A percentile compares a stretch with the other conserved stretches of the same genome.
phyloP scores from a whole-genome alignment of 2,113 vertebrate species.

The Oryzias curvinotus region DNA sequence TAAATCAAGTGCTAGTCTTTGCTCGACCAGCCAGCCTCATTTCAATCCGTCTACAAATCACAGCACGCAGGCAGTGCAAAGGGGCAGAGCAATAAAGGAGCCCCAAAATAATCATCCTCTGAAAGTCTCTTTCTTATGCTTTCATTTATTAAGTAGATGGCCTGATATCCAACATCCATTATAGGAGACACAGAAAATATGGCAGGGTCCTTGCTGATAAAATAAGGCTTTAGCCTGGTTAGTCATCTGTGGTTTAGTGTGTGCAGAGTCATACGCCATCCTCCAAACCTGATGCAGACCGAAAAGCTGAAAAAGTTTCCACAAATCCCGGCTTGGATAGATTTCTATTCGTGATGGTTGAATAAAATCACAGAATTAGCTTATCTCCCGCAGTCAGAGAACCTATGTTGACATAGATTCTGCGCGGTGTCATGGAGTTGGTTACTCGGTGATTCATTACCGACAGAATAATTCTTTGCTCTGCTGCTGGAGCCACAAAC shows the following conservation, averaged over 20 bases:
- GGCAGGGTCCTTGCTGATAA: conserved; percentile 27
- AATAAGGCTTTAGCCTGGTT: conserved; percentile 17
- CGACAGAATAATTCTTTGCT: conserved; percentile 48
- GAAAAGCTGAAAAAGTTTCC: conserved; percentile 9
- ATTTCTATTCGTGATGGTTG: conserved; percentile 48
- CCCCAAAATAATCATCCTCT: conserved; percentile 70
- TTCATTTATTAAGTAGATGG: conserved; percentile 71
- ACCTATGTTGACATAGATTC: conserved; percentile 55
- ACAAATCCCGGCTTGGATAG: conserved; percentile 21
- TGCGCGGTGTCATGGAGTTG: conserved; percentile 39
- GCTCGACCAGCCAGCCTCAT: conserved; percentile 68
- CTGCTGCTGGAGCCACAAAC: conserved; percentile 17
- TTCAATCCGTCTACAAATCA: conserved; percentile 78
- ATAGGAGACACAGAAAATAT: conserved; percentile 49
- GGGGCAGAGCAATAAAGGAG: conserved; percentile 60
- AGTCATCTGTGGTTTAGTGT: conserved; percentile 16
- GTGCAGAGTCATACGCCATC: conserved; percentile 5
- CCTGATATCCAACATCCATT: conserved; percentile 56
- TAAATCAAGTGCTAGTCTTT: conserved; percentile 71
- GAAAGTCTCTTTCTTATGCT: conserved; percentile 60
- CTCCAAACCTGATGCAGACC: conserved; percentile 5
- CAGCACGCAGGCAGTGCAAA: conserved; percentile 39
- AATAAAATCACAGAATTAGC: conserved; percentile 53
- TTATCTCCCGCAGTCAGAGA: conserved; percentile 57
- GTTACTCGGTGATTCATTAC: conserved; percentile 54